Evolutionary conservation across 1,140 invertebrate genomes (phyloP).

Genomic region (Lordiphosa stackelbergi): DNA sequence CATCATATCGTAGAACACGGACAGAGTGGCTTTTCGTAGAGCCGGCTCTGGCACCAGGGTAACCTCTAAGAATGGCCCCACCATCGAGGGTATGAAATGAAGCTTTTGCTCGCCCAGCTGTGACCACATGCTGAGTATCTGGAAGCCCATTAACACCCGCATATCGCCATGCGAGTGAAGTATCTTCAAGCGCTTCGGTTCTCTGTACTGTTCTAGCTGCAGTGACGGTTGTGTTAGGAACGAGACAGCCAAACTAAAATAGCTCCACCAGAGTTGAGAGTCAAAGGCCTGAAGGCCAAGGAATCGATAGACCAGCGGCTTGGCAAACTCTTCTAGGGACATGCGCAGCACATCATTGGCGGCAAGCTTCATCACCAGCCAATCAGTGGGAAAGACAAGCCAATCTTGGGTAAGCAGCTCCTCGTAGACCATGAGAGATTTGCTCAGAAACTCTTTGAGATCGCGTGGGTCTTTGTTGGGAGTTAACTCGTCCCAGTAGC

Average conservation of each 20-base stretch:
- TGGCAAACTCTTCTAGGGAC: constrained; percentile 91
- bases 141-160: constrained; percentile 94
- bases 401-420: constrained; percentile 81
- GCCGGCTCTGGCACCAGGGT: constrained; percentile 93
- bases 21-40: constrained; percentile 92
- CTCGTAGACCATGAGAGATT: constrained; percentile 91
- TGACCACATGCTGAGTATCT: constrained; percentile 96
- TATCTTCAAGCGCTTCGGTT: constrained; percentile 87
- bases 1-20: constrained; percentile 98
- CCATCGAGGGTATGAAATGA: constrained; percentile 94
- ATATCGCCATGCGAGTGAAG: constrained; percentile 92
- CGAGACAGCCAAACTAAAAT: constrained; percentile 91
- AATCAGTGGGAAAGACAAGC: constrained; percentile 91
- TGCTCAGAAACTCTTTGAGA: constrained; percentile 92
- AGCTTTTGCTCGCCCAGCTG: constrained; percentile 87
- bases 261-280: constrained; percentile 90
- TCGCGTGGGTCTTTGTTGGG: constrained; percentile 82
- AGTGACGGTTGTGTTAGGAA: constrained; percentile 92
- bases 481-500: constrained; percentile 90
- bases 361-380: constrained; percentile 94
- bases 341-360: constrained; percentile 92
- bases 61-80: constrained; percentile 95
- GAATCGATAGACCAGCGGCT: constrained; percentile 91
- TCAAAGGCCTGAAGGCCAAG: constrained; percentile 81
- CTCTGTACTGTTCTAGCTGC: constrained; percentile 90